Base-by-base conservation (phyloP, 2,797 vertebrate genomes). In the Tarsius wallacei region DNA sequence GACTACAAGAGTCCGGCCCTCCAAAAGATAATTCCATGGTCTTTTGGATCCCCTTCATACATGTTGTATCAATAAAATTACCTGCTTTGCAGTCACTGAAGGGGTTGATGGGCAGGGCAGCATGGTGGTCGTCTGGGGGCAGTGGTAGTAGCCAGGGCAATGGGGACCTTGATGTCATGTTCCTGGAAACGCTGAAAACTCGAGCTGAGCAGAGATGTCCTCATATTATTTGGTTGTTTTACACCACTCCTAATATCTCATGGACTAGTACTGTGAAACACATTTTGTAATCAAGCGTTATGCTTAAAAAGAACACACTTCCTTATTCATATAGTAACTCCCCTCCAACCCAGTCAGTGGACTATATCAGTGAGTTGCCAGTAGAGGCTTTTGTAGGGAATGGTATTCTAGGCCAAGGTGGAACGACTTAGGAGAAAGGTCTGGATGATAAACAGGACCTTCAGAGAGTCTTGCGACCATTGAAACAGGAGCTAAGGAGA, bases 121-220 rank as follows among this genome's bases (percentile, higher is more conserved):
- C 55, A 47, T 33, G 7, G 10, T 12, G 0, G 24, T 36, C 15
- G 10, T 2, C 1, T 28, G 13, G 7, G 31, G 12, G 47, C 3
- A 49, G 10, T 6, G 51, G 26, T 53, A 51, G 64, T n/a, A 13
- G 17, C 9, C 17, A 66, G 11, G 22, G 0, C 5, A 28, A 4
- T 31, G 28, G 31, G 5, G 10, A 42, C 1, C 13, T 70, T 31
- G 12, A 2, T n/a, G 28, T 21, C 24, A 51, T 21, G 14, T 12
- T 91, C 53, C 14, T 5, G 14, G 1, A 15, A n/a, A 5, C 47
- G 8, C 22, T 73, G 1, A 47, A 68, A 53, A 82, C 5, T 4
- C 1, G 1, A 7, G n/a, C 22, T 9, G 0, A 5, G 2, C 22
- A 59, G 31, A 80, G 61, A 51, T 4, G 4, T 24, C 1, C 28